These are phyloP conservation scores for Sisyra nigra DNA, from an alignment of 2,888 invertebrate species.

Conservation along the genomic window DNA sequence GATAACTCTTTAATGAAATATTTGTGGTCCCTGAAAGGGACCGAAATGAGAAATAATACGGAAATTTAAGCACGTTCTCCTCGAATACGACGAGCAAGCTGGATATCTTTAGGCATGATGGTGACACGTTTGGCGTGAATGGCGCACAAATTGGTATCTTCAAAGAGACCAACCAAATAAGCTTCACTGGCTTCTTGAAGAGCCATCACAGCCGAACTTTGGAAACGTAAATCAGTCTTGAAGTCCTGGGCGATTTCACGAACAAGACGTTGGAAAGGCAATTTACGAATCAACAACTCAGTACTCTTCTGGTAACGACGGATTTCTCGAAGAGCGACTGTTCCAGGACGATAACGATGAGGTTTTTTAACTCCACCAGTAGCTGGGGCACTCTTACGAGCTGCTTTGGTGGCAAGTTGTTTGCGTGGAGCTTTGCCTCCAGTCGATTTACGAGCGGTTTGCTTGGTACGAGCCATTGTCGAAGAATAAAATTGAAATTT, in stretches of 20 bases:
- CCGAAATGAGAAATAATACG: not conserved
- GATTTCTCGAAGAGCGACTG: constrained; percentile 92
- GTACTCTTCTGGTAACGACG: constrained; percentile 94
- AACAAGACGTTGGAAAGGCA: constrained; percentile 91
- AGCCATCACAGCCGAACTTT: constrained; percentile 87
- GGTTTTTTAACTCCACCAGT: constrained; percentile 95
- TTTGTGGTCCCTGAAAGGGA: not conserved
- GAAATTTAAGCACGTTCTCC: constrained; percentile 76
- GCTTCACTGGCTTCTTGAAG: constrained; percentile 67
- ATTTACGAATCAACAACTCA: constrained; percentile 85
- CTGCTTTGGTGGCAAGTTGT: constrained; percentile 87
- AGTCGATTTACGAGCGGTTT: constrained; percentile 92
- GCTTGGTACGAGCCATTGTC: constrained; percentile 91
- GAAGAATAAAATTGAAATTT: too few species aligned
- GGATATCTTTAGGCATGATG: constrained; percentile 97
- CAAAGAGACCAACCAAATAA: constrained; percentile 86
- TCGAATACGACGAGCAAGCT: constrained; percentile 89
- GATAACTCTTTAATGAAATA: not conserved
- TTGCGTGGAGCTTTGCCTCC: constrained; percentile 95
- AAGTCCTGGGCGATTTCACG: constrained; percentile 96
- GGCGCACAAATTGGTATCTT: constrained; percentile 95
- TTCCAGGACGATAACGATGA: constrained; percentile 93
- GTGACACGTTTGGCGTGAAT: constrained; percentile 95
- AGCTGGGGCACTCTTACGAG: constrained; percentile 86
- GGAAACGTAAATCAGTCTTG: constrained; percentile 92